Evolutionary conservation across 2,797 vertebrate species (phyloP).

Genomic region (Tolypeutes matacus): DNA sequence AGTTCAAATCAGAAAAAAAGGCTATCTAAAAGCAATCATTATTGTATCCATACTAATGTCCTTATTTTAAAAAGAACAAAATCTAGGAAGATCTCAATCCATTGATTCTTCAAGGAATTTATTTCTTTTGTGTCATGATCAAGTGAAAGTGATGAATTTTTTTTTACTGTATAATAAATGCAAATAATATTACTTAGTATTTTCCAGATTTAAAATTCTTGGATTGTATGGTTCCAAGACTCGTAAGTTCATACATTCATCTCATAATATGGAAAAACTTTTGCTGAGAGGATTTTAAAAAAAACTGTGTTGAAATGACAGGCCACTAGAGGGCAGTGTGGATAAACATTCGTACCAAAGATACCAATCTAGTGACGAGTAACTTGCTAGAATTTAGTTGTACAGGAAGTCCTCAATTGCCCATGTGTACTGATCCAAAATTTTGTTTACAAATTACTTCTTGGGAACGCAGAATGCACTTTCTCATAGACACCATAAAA

Average conservation of each 20-base stretch:
- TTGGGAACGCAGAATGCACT: slow-evolving; percentile 38
- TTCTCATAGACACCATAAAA: slow-evolving; percentile 57
- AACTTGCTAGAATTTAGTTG: slow-evolving; percentile 26
- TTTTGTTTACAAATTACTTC: slow-evolving; percentile 51
- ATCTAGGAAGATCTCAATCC: neutral
- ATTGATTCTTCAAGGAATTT: slow-evolving; percentile 25
- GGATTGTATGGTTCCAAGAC: neutral
- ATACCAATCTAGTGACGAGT: neutral
- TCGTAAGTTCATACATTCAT: neutral
- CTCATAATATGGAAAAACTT: neutral
- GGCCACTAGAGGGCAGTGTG: slow-evolving; percentile 87
- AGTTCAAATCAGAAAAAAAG: neutral
- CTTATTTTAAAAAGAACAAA: slow-evolving; percentile 41
- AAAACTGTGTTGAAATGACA: slow-evolving; percentile 65
- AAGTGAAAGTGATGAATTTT: slow-evolving; percentile 28
- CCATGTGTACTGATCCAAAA: neutral
- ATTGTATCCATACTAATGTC: neutral
- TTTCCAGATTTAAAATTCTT: slow-evolving; percentile 5
- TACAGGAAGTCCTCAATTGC: slow-evolving; percentile 8
- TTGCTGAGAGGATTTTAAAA: neutral
- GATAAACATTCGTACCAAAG: slow-evolving; percentile 78
- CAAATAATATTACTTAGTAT: slow-evolving; percentile 2
- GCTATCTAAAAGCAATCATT: neutral
- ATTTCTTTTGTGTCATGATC: neutral
- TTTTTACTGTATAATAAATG: neutral